Conservation (phyloP, 2,113 vertebrate species). For the Entomyzon cyanotis region DNA sequence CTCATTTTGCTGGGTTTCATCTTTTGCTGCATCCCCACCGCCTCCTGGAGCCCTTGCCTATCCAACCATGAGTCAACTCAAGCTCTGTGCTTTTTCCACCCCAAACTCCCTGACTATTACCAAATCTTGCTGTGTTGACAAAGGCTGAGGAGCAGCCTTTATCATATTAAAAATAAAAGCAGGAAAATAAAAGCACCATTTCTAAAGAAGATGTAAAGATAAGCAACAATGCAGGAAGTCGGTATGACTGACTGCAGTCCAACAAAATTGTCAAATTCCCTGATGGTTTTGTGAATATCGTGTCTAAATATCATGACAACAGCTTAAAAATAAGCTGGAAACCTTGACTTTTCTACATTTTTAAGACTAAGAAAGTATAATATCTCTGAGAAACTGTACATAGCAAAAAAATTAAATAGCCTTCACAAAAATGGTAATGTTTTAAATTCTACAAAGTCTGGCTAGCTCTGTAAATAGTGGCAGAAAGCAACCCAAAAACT, state of each 20-base stretch:
- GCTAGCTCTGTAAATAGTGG: neutral
- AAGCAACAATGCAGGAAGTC: neutral
- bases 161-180: too few relatives aligned
- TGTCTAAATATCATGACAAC: neutral
- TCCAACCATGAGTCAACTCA: neutral
- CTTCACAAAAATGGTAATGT: neutral
- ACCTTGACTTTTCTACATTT: neutral
- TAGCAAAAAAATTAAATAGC: neutral
- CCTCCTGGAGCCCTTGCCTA: neutral
- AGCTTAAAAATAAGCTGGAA: neutral
- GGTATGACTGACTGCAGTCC: neutral
- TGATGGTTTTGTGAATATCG: neutral
- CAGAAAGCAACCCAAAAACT: neutral
- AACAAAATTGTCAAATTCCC: neutral
- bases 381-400: neutral
- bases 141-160: neutral
- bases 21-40: neutral
- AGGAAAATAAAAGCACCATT: neutral
- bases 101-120: accelerated
- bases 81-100: accelerated
- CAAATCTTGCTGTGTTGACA: neutral
- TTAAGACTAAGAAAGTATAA: neutral
- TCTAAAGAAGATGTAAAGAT: neutral
- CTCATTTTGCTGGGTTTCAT: neutral
- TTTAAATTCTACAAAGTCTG: neutral